Evolutionary conservation across 1,140 invertebrate species (phyloP).

Genomic region (Drosophila parvula): DNA sequence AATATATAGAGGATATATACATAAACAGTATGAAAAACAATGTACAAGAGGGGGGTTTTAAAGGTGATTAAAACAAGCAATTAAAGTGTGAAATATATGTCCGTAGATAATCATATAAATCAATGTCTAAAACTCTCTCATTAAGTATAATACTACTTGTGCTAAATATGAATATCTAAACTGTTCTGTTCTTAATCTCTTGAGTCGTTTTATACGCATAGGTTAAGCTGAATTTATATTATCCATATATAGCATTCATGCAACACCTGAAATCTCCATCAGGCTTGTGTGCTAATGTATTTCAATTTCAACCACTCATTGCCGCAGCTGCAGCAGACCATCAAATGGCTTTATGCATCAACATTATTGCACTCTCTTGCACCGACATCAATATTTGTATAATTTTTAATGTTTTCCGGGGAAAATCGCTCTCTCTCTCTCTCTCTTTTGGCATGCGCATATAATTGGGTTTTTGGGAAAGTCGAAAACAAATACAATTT

Average conservation of each 20-base stretch:
- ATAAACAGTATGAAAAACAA: neutral
- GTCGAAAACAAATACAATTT: conserved; percentile 67
- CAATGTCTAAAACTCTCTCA: neutral
- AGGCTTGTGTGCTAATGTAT: conserved; percentile 46
- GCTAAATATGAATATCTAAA: neutral
- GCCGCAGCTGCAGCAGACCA: conserved; percentile 24
- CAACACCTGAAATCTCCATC: neutral
- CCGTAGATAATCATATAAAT: neutral
- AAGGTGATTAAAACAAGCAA: neutral
- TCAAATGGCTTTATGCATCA: conserved; percentile 58
- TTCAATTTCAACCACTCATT: conserved; percentile 65
- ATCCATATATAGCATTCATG: neutral
- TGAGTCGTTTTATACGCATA: neutral
- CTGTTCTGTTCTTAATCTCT: neutral
- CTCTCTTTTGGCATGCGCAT: conserved; percentile 17
- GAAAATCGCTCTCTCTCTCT: neutral
- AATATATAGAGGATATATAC: neutral
- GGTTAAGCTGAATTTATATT: neutral
- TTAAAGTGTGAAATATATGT: neutral
- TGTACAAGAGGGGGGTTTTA: neutral
- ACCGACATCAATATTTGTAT: conserved; percentile 47
- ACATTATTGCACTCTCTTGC: conserved; percentile 29
- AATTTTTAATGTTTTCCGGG: conserved; percentile 48
- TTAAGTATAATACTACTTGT: neutral
- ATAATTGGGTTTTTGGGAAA: conserved; percentile 42